phyloP scores from a whole-genome alignment of 1,140 invertebrate species.

The Aphidius gifuensis region DNA sequence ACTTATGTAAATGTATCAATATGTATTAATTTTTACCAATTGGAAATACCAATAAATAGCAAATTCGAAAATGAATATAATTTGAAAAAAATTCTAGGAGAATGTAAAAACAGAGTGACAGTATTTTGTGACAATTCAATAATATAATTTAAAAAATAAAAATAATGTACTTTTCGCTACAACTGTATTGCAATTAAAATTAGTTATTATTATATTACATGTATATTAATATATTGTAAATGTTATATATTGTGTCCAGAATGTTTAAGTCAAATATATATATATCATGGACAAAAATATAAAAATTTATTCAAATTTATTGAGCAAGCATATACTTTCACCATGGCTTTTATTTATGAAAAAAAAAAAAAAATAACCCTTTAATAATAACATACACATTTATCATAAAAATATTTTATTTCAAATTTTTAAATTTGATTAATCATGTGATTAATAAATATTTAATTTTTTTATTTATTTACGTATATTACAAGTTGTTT shows the following conservation, averaged over 20 bases:
- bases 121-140: too few species aligned
- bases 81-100: neutral
- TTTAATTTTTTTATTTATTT: too few species aligned
- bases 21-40: too few species aligned
- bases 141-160: too few species aligned
- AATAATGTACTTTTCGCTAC: too few species aligned
- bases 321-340: neutral
- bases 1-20: constrained; percentile 2
- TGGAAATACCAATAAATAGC: too few species aligned
- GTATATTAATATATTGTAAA: constrained; percentile 35
- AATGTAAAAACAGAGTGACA: neutral
- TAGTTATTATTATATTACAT: neutral
- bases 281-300: constrained; percentile 35
- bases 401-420: too few species aligned
- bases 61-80: neutral
- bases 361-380: too few species aligned
- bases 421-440: too few species aligned
- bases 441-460: too few species aligned
- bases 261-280: constrained; percentile 40
- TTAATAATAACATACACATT: too few species aligned
- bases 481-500: too few species aligned
- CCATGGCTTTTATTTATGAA: neutral
- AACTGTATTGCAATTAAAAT: constrained; percentile 18
- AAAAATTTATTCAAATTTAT: constrained; percentile 12
- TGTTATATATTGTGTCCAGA: constrained; percentile 41